Evolutionary conservation across 2,888 invertebrate species (phyloP), one percentile per base, ranked within the genome.

Genomic region (Pristionchus entomophagus): DNA sequence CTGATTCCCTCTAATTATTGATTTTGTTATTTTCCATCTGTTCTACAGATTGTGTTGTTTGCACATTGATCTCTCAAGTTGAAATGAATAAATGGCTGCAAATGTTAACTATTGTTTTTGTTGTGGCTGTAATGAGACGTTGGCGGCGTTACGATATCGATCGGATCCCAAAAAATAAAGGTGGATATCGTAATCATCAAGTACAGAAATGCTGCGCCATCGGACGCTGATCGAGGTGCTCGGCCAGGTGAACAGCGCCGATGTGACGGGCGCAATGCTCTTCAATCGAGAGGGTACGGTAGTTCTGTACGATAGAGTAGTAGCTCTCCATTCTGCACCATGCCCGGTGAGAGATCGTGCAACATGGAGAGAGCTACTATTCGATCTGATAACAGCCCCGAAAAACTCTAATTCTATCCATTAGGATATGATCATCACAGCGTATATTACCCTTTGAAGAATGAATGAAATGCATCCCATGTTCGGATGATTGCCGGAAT

Each of bases 171-270:
- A 6, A 56, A 56, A 56, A 22, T 65, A 35, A 41, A 0, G 32
- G 32, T 22, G 41, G 10, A 2, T n/a, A 41, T 10, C 32, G 32
- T 62, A 41, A 41, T 29, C 26, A 77, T n/a, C 45, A 32, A n/a
- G 41, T 77, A 26, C 45, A 45, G 78, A 29, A 78, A 91, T 91
- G 90, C 83, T 91, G 82, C 88, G 87, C 51, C 90, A 90, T 51
- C 89, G 90, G 84, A 89, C 90, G 3, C 84, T 91, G 80, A 87
- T 88, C 17, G 88, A 90, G 38, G 90, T 90, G 51, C 87, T 91
- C 59, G 89, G 88, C 29, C 89, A 90, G 84, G 91, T 89, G 77
- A 91, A 91, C 86, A 88, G 90, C 5, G 86, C 81, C 51, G 91
- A 88, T 14, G 87, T 90, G 41, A 86, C 86, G 45, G 89, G 89